Evolutionary conservation across 2,888 invertebrate genomes (phyloP).

Genomic region (Coleophora flavipennella): DNA sequence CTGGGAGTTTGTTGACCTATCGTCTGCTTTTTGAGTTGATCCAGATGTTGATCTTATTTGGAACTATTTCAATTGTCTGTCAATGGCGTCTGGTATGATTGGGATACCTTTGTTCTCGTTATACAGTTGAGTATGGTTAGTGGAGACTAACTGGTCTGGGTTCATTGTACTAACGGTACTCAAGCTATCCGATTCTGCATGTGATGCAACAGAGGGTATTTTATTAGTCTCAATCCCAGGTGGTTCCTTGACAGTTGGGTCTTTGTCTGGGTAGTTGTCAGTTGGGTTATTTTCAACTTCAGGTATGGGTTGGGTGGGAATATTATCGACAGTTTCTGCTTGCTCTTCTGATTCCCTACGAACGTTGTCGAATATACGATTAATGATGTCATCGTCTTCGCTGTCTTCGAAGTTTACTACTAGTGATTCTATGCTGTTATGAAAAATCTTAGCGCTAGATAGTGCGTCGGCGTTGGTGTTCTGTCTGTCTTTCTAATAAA

Average conservation of each 20-base stretch:
- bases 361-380: slow-evolving; percentile 3
- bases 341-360: neutral
- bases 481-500: too few species aligned
- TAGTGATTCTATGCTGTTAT: slow-evolving; percentile 4
- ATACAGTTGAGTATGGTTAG: too few species aligned
- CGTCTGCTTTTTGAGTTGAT: slow-evolving; percentile 13
- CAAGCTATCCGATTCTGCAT: too few species aligned
- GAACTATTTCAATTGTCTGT: slow-evolving; percentile 21
- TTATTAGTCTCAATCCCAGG: too few species aligned
- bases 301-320: neutral
- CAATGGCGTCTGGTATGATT: slow-evolving; percentile 17
- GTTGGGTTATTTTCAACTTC: neutral
- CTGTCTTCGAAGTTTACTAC: slow-evolving; percentile 5
- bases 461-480: too few species aligned
- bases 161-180: too few species aligned
- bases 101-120: too few species aligned
- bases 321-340: neutral
- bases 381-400: slow-evolving; percentile 5
- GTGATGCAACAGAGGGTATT: too few species aligned
- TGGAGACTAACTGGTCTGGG: too few species aligned
- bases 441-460: too few species aligned
- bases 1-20: slow-evolving; percentile 16
- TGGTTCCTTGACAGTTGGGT: slow-evolving; percentile 2
- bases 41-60: slow-evolving; percentile 17
- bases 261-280: too few species aligned